Base-by-base conservation (phyloP, 2,113 vertebrate species). In the Dunckerocampus dactyliophorus region DNA sequence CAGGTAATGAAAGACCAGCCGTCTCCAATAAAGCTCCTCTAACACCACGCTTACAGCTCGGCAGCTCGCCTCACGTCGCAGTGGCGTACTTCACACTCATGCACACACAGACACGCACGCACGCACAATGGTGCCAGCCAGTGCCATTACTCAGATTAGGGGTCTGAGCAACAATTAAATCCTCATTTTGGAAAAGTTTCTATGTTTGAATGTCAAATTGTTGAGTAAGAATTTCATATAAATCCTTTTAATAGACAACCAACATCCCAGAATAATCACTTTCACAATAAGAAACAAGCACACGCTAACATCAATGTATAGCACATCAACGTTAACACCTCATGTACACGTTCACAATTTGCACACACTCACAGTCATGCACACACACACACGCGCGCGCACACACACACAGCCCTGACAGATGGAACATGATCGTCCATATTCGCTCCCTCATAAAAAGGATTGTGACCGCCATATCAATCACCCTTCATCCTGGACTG, bases 391-490 rank as follows among this genome's bases (percentile, higher is more conserved):
- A 67, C 59, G 4, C 22, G 48, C 48, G 21, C 49, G 43, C 15
- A 22, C 16, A 28, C 66, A 51, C 66, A 43, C 51, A 14, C 52
- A 73, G 60, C 51, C 54, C 79, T 71, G 76, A 81, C 80, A 86
- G 84, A 77, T 81, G 80, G 82, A 82, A 79, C 82, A 84, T 84
- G 80, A 65, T 81, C 80, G 56, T 83, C 82, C 84, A 84, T 84
- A 83, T 84, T 80, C 76, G 65, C 67, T 55, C 58, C 76, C 82
- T 84, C 76, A 84, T 84, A 80, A 81, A 63, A 62, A 79, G 63
- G 67, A 82, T 57, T 69, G 76, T 70, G 72, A 80, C 72, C 74
- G 79, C 74, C 74, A 77, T 82, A 82, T 84, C 84, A 84, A 84
- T 84, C 79, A 82, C 74, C 84, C 77, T 76, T 82, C 80, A 60